These are phyloP conservation scores for Phenganax marumi DNA, from an alignment of 92 coral and sea anemone genomes.

Conservation along the genomic window DNA sequence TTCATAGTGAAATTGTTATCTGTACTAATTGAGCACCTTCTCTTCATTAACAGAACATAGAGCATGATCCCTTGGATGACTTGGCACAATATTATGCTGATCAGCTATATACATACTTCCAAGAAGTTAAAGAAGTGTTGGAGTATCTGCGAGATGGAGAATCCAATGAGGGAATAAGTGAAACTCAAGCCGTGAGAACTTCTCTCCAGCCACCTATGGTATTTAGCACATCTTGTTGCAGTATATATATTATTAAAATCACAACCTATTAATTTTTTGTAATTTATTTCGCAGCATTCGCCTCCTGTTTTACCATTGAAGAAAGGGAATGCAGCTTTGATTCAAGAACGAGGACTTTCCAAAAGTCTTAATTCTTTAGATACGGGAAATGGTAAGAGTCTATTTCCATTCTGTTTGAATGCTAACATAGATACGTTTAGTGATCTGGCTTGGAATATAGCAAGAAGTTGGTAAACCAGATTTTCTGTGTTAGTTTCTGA, in stretches of 20 bases:
- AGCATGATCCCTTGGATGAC: conserved; percentile 71
- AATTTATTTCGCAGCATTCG: not conserved
- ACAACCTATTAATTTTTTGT: not conserved
- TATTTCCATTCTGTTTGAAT: no score
- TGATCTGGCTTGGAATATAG: no score
- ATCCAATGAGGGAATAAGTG: conserved; percentile 22
- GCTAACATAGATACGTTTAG: no score
- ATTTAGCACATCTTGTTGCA: no score
- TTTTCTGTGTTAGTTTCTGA: not conserved
- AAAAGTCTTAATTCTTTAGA: conserved; percentile 38
- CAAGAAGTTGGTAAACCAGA: no score
- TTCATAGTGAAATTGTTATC: not conserved
- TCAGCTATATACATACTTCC: conserved; percentile 82
- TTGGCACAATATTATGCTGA: conserved; percentile 85
- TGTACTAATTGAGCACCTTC: not conserved
- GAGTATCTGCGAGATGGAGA: conserved; percentile 78
- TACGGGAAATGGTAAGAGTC: not conserved
- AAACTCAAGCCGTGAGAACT: not conserved
- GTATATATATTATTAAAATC: not conserved
- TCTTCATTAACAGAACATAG: conserved; percentile 63
- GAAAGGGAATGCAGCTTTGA: conserved; percentile 4
- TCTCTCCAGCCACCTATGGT: not conserved
- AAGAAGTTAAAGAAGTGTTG: conserved; percentile 74
- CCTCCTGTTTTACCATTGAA: conserved; percentile 3
- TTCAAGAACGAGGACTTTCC: conserved; percentile 20